Evolutionary conservation across 2,888 invertebrate species (phyloP).

Genomic region (Cremastinae sp.): DNA sequence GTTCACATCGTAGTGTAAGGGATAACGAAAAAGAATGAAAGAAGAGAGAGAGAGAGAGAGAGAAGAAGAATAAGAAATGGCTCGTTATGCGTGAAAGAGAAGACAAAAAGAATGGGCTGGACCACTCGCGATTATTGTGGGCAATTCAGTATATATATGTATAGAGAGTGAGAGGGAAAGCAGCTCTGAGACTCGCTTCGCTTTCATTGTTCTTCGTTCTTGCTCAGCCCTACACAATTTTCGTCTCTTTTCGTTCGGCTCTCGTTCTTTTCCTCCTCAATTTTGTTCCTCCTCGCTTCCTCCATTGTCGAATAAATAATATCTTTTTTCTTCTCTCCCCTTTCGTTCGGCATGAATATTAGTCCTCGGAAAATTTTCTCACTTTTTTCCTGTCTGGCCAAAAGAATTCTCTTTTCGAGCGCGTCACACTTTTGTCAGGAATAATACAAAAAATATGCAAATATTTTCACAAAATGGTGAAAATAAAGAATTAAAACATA

Average conservation of each 20-base stretch:
- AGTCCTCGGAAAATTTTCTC: constrained; percentile 19
- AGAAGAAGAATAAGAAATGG: constrained; percentile 17
- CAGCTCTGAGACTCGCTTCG: constrained; percentile 1
- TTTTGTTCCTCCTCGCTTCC: constrained; percentile 37
- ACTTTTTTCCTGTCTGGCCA: not conserved
- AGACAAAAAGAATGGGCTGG: constrained; percentile 30
- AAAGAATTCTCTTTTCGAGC: no score
- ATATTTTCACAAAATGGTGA: no score
- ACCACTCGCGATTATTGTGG: constrained; percentile 56
- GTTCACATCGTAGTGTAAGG: constrained; percentile 28
- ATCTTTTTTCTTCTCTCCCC: constrained; percentile 6
- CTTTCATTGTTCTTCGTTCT: constrained; percentile 57
- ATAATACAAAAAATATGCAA: no score
- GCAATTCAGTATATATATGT: no score
- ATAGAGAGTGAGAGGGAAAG: not conserved
- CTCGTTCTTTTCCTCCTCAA: constrained; percentile 19
- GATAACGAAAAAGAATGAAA: constrained; percentile 44
- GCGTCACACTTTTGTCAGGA: not conserved
- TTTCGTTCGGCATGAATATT: constrained; percentile 19
- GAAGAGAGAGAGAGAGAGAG: constrained; percentile 18
- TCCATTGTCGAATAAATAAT: constrained; percentile 31
- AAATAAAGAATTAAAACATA: no score
- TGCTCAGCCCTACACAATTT: constrained; percentile 27
- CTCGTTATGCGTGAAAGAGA: constrained; percentile 33
- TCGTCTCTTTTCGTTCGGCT: constrained; percentile 40